phyloP scores from a whole-genome alignment of 2,888 invertebrate species.

The Gisinianus flammeolus region DNA sequence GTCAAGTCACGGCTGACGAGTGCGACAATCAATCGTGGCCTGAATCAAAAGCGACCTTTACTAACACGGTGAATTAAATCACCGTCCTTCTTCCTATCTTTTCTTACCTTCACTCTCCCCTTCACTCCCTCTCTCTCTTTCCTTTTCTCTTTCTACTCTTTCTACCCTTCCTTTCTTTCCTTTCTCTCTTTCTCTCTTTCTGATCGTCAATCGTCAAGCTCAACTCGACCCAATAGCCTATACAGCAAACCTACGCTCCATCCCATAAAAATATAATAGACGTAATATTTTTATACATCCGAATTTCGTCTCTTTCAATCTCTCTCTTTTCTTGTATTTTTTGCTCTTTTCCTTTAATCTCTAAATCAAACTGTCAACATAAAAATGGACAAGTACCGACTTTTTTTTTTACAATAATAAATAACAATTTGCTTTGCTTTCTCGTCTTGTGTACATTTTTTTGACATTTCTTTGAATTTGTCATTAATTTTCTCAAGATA shows the following conservation, averaged over 20 bases:
- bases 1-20: constrained; percentile 50
- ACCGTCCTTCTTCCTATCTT: constrained; percentile 30
- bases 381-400: no score
- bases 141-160: background rate
- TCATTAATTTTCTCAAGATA: no score
- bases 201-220: background rate
- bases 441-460: no score
- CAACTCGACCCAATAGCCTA: background rate
- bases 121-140: constrained; percentile 14
- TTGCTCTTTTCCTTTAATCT: no score
- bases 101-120: constrained; percentile 1
- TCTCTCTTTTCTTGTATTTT: no score
- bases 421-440: no score
- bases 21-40: constrained; percentile 55
- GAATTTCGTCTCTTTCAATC: background rate
- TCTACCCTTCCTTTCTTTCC: background rate
- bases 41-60: constrained; percentile 48
- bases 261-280: no score
- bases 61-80: constrained; percentile 44
- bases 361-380: no score
- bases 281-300: background rate
- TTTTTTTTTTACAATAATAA: no score
- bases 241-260: no score
- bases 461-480: no score
- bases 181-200: background rate